Conservation (phyloP, 2,888 invertebrate species). For the Thymelicus lineola region DNA sequence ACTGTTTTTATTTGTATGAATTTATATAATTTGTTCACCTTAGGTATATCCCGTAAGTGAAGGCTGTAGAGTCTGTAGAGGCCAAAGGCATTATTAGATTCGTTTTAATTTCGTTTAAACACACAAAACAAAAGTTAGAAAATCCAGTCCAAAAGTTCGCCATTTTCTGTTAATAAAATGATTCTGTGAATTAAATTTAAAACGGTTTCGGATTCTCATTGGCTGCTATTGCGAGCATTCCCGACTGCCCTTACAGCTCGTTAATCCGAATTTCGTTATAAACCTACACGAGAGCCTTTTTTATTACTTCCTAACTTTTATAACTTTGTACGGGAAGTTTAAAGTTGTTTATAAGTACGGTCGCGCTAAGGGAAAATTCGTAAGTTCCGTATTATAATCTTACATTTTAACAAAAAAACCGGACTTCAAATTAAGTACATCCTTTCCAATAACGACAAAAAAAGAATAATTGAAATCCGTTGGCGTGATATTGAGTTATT, state of each 20-base stretch:
- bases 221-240: not conserved
- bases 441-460: too few relatives aligned
- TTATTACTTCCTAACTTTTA: not conserved
- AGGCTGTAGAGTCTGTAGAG: too few relatives aligned
- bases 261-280: conserved; percentile 4
- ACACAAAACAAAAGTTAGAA: not conserved
- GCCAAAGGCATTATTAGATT: too few relatives aligned
- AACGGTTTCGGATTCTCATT: not conserved
- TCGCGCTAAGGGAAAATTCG: not conserved
- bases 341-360: conserved; percentile 4
- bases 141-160: not conserved
- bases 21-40: too few relatives aligned
- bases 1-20: too few relatives aligned
- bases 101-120: too few relatives aligned
- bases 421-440: too few relatives aligned
- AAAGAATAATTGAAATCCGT: too few relatives aligned
- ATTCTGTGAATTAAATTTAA: not conserved
- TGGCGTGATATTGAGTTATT: not conserved
- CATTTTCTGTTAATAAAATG: not conserved
- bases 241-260: not conserved
- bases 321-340: not conserved
- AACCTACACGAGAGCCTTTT: conserved; percentile 1
- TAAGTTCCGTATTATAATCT: not conserved
- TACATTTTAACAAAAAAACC: too few relatives aligned
- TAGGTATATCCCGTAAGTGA: too few relatives aligned